These are phyloP conservation scores for Petrocephalus zakoni DNA, from an alignment of 2,113 vertebrate species.

Conservation along the genomic window DNA sequence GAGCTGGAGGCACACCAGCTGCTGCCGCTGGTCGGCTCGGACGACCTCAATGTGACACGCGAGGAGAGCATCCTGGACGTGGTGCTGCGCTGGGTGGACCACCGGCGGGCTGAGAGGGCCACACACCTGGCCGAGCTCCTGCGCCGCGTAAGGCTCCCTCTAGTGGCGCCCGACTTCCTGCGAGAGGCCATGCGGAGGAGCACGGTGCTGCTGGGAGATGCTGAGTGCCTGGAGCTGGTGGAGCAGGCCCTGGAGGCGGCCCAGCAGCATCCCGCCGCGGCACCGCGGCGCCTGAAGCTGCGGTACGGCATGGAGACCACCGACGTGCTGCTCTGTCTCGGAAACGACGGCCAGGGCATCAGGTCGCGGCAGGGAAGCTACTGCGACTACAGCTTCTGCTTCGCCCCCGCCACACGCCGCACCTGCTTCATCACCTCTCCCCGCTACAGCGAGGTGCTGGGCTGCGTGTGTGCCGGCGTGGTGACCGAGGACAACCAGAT, in stretches of 20 bases:
- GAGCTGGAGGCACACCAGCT: conserved; percentile 74
- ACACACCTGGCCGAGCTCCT: conserved; percentile 69
- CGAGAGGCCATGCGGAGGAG: conserved; percentile 74
- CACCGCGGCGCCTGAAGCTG: conserved; percentile 66
- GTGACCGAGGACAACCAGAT: conserved; percentile 83
- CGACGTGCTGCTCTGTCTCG: conserved; percentile 83
- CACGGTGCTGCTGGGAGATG: conserved; percentile 47
- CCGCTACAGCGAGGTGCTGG: conserved; percentile 80
- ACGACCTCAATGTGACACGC: conserved; percentile 82
- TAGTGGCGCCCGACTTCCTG: conserved; percentile 77
- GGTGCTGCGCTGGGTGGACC: conserved; percentile 77
- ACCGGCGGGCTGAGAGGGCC: conserved; percentile 49
- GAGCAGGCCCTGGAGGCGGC: conserved; percentile 24
- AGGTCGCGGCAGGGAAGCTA: conserved; percentile 77
- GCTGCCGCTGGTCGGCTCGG: conserved; percentile 71
- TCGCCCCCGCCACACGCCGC: conserved; percentile 67
- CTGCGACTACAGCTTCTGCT: conserved; percentile 88
- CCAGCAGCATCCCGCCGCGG: conserved; percentile 56
- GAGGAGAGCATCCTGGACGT: conserved; percentile 82
- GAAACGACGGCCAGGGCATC: conserved; percentile 81
- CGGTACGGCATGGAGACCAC: conserved; percentile 96
- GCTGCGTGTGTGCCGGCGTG: conserved; percentile 77
- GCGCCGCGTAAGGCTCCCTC: conserved; percentile 70
- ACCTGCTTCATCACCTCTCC: conserved; percentile 91
- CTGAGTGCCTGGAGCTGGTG: conserved; percentile 6